A percentile compares a stretch with the other conserved stretches of the same genome.
Evolutionary conservation across 2,113 vertebrate genomes (phyloP).

Genomic region (Alouatta palliata): DNA sequence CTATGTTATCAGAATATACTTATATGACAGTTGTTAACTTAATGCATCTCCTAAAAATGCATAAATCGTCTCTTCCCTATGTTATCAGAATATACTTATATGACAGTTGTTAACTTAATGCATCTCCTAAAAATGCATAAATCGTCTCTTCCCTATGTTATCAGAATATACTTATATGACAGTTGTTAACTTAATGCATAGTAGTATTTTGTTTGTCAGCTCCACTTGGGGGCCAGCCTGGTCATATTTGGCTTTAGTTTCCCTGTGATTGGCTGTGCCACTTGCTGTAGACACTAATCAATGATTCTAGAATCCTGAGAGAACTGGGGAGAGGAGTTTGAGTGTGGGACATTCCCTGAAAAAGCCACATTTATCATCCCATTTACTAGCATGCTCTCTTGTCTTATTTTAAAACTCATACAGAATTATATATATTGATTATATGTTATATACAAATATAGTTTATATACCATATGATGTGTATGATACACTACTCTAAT

Average conservation of each 20-base stretch:
- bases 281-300: neutral
- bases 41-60: too few species aligned
- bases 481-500: neutral
- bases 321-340: rapidly evolving
- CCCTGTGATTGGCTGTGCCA: neutral
- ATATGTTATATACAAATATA: neutral
- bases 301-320: neutral
- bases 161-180: too few species aligned
- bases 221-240: neutral
- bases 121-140: too few species aligned
- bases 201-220: neutral
- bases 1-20: too few species aligned
- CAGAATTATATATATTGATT: neutral
- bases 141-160: too few species aligned
- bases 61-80: too few species aligned
- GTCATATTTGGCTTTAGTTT: neutral
- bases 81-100: too few species aligned
- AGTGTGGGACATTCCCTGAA: neutral
- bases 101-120: too few species aligned
- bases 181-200: neutral
- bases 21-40: too few species aligned
- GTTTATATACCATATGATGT: neutral
- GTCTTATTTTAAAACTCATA: neutral
- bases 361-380: neutral
- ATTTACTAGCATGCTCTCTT: neutral